phyloP scores from a whole-genome alignment of 2,113 vertebrate genomes.

The Dipodomys stephensi region DNA sequence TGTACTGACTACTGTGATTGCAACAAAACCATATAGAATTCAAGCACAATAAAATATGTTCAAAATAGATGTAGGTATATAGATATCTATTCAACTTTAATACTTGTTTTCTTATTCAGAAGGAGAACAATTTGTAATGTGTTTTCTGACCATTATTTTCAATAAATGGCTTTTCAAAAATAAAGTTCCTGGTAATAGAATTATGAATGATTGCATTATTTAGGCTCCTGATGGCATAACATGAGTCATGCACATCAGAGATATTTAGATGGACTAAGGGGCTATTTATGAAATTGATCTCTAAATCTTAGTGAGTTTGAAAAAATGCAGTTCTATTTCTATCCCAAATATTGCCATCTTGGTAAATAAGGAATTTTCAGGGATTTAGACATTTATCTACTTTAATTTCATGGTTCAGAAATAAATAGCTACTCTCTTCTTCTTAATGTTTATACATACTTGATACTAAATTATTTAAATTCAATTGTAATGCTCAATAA shows the following conservation, averaged over 20 bases:
- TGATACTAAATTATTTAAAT: slow-evolving; percentile 73
- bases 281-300: slow-evolving; percentile 47
- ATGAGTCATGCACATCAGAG: slow-evolving; percentile 28
- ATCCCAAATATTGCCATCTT: slow-evolving; percentile 38
- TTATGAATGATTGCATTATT: slow-evolving; percentile 60
- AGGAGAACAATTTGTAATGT: slow-evolving; percentile 19
- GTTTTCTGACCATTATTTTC: slow-evolving; percentile 33
- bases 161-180: slow-evolving; percentile 59
- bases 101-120: slow-evolving; percentile 4
- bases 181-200: slow-evolving; percentile 21
- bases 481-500: slow-evolving; percentile 66
- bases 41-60: neutral
- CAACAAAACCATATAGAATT: neutral
- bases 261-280: slow-evolving; percentile 16
- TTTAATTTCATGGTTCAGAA: slow-evolving; percentile 51
- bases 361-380: neutral
- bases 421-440: slow-evolving; percentile 43
- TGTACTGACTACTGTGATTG: neutral
- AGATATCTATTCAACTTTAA: neutral
- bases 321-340: slow-evolving; percentile 50
- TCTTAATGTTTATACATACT: slow-evolving; percentile 64
- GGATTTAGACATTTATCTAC: slow-evolving; percentile 17
- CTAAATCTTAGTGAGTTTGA: slow-evolving; percentile 47
- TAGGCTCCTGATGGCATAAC: slow-evolving; percentile 5
- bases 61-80: neutral